Conservation (phyloP, 2,888 invertebrate species). For the Bugula neritina region DNA sequence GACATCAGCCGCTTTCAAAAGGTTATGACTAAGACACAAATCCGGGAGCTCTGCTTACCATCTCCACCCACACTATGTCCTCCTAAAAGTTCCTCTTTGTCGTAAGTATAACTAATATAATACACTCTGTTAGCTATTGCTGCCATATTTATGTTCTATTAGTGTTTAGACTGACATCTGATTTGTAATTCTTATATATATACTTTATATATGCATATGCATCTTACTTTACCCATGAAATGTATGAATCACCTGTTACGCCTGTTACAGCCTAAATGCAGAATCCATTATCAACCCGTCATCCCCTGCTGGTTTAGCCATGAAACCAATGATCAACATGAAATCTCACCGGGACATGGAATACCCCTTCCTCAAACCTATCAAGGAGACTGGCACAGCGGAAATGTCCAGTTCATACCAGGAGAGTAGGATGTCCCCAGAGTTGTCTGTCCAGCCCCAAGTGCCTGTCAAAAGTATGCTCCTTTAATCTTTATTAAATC, state of each 20-base stretch:
- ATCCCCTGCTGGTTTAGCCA: neutral
- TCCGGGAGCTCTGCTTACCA: neutral
- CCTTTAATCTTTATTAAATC: neutral
- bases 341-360: neutral
- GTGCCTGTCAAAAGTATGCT: neutral
- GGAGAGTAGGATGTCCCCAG: neutral
- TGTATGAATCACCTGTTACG: no score
- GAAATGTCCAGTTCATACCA: neutral
- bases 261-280: no score
- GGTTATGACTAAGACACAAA: slow-evolving; percentile 9
- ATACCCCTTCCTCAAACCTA: slow-evolving; percentile 3
- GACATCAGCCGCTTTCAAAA: slow-evolving; percentile 17
- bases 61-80: neutral
- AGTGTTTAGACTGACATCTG: no score
- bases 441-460: neutral
- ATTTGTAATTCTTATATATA: no score
- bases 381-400: neutral
- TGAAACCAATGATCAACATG: neutral
- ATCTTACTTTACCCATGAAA: no score
- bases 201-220: no score
- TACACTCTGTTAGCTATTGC: no score
- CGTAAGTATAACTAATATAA: slow-evolving; percentile 14
- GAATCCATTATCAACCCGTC: neutral
- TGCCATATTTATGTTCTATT: no score
- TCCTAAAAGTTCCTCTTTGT: neutral